Evolutionary conservation across 2,113 vertebrate genomes (phyloP), one percentile per base, ranked within the genome.

Genomic region (Bubo bubo): DNA sequence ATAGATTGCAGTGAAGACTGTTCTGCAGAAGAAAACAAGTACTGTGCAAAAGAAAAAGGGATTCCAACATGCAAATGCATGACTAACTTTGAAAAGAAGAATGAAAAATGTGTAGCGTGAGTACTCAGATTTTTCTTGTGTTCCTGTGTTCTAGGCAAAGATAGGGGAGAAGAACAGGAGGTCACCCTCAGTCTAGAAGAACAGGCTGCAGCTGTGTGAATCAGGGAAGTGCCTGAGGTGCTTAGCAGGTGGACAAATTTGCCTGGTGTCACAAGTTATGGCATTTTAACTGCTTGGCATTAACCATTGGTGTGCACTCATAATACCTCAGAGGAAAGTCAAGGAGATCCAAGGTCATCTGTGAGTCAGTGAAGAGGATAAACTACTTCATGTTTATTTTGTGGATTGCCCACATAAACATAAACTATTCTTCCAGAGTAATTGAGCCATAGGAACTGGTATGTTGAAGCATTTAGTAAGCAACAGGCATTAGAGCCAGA

Each of bases 11-110:
- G 16, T 10, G 0, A 9, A 1, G 0, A 0, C 11, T 98, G 98
- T 91, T 50, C 12, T 2, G 5, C 12, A 12, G 0, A 4, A 4
- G 0, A 12, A 1, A 13, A 84, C 0, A 30, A 20, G 32, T 89
- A 93, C 27, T 98, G 98, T 32, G 4, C 47, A 17, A 60, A 6
- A 10, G 1, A 3, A 16, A 0, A 1, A 0, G 5, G 0, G 0
- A 0, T 0, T 3, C 8, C 37, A 7, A 0, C 0, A 0, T 98
- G 98, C 14, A 6, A 3, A 10, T 98, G 98, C 53, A 18, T 85
- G 50, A 0, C 32, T 2, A 80, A 96, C 59, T 98, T 79, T 19
- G 0, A 15, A 43, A 0, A 0, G 1, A 0, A 55, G 3, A 0
- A 1, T 14, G 8, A 0, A 12, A 2, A 3, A 4, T 98, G 97